These are phyloP conservation scores for Panorpa germanica DNA, from an alignment of 2,888 invertebrate species.

Conservation along the genomic window DNA sequence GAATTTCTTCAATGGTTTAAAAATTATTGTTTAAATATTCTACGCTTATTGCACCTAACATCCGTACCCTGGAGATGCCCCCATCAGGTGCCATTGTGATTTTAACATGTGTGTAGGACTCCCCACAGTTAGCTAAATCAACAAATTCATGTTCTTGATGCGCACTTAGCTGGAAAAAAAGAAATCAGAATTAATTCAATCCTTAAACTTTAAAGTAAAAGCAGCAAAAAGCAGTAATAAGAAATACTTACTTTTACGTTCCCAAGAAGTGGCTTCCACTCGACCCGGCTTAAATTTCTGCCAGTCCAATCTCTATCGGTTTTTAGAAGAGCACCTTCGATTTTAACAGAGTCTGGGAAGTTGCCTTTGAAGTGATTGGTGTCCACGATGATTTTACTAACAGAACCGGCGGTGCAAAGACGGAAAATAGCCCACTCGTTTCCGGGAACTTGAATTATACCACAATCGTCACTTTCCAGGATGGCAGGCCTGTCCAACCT, in stretches of 20 bases:
- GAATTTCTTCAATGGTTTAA: too few relatives aligned
- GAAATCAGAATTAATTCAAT: slow-evolving; percentile 6
- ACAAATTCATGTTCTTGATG: slow-evolving; percentile 28
- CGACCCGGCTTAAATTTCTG: slow-evolving; percentile 14
- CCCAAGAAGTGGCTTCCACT: slow-evolving; percentile 29
- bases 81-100: slow-evolving; percentile 43
- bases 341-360: slow-evolving; percentile 36
- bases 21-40: too few relatives aligned
- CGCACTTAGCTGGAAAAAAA: slow-evolving; percentile 27
- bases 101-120: slow-evolving; percentile 29
- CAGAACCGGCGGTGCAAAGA: slow-evolving; percentile 30
- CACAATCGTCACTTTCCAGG: slow-evolving; percentile 30
- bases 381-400: slow-evolving; percentile 32
- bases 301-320: slow-evolving; percentile 20
- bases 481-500: slow-evolving; percentile 36
- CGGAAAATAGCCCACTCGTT: slow-evolving; percentile 42
- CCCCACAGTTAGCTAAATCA: slow-evolving; percentile 20
- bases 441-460: slow-evolving; percentile 34
- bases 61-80: slow-evolving; percentile 36
- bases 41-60: too few relatives aligned
- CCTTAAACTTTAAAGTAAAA: slow-evolving; percentile 5
- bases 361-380: slow-evolving; percentile 45
- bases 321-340: slow-evolving; percentile 28
- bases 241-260: slow-evolving; percentile 28
- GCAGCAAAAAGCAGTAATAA: slow-evolving; percentile 1